Evolutionary conservation across 2,113 vertebrate genomes (phyloP).

Genomic region (Percina caprodes): DNA sequence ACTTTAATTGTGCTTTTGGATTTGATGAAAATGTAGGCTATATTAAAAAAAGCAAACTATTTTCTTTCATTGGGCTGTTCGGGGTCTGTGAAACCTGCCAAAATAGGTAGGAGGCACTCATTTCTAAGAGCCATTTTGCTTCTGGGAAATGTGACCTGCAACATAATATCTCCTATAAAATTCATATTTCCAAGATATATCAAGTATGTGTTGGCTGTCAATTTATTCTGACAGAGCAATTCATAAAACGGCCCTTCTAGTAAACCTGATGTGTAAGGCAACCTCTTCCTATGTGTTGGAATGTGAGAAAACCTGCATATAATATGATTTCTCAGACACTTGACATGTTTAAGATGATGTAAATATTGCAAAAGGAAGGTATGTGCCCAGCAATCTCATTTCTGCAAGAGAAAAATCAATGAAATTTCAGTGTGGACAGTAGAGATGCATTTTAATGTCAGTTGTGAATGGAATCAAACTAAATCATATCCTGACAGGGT

Average conservation of each 20-base stretch:
- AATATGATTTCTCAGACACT: neutral
- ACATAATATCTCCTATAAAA: neutral
- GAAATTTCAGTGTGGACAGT: conserved; percentile 4
- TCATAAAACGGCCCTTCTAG: neutral
- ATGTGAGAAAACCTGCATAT: conserved; percentile 9
- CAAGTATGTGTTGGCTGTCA: neutral
- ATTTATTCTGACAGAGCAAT: neutral
- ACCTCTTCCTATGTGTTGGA: neutral
- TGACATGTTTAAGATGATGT: conserved; percentile 20
- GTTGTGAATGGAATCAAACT: conserved; percentile 22
- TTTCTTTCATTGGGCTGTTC: neutral
- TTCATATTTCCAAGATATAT: neutral
- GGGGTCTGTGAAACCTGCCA: neutral
- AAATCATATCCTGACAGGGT: conserved; percentile 21
- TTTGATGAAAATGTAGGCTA: neutral
- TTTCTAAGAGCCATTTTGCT: neutral
- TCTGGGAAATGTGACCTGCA: neutral
- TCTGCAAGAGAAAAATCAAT: conserved; percentile 29
- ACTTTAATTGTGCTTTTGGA: neutral
- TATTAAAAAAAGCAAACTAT: too few relatives aligned
- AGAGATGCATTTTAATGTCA: conserved; percentile 37
- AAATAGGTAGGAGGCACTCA: neutral
- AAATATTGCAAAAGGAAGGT: conserved; percentile 36
- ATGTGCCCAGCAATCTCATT: conserved; percentile 30
- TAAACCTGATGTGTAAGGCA: neutral